Percentiles rank a stretch among this genome's conserved stretches.
phyloP scores from a whole-genome alignment of 1,140 invertebrate species.

The Aphelinus atriplicis region DNA sequence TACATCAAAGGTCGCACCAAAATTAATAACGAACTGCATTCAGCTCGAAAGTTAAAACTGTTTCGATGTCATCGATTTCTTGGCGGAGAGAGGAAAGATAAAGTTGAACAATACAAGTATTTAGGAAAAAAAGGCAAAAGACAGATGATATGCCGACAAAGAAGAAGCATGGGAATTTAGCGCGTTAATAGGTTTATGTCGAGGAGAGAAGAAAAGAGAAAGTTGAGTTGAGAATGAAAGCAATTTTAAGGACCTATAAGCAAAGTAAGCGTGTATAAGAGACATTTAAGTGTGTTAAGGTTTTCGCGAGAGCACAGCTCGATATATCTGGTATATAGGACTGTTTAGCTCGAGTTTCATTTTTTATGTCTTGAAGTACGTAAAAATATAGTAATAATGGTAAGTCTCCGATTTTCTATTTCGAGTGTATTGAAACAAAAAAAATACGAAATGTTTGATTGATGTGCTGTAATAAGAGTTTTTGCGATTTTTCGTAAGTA shows the following conservation, averaged over 20 bases:
- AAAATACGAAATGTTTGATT: slow-evolving; percentile 36
- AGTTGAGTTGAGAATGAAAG: slow-evolving; percentile 38
- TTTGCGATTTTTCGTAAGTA: slow-evolving; percentile 31
- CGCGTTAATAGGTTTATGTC: slow-evolving; percentile 29
- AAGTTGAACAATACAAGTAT: slow-evolving; percentile 23
- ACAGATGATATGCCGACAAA: not conserved
- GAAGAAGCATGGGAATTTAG: too few relatives aligned
- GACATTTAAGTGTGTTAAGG: slow-evolving; percentile 38
- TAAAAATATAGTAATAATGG: slow-evolving; percentile 24
- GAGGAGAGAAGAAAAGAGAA: slow-evolving; percentile 11
- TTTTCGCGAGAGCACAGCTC: slow-evolving; percentile 37
- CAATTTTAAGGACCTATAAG: slow-evolving; percentile 36
- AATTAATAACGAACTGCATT: slow-evolving; percentile 14
- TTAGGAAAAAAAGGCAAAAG: not conserved
- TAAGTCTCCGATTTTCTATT: slow-evolving; percentile 42
- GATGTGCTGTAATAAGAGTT: slow-evolving; percentile 35
- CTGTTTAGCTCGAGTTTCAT: slow-evolving; percentile 31
- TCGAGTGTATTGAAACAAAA: slow-evolving; percentile 28
- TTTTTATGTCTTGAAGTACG: slow-evolving; percentile 38
- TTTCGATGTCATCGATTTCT: slow-evolving; percentile 30
- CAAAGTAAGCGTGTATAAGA: slow-evolving; percentile 27
- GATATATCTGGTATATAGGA: slow-evolving; percentile 46
- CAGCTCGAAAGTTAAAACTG: slow-evolving; percentile 26
- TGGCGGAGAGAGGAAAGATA: slow-evolving; percentile 12
- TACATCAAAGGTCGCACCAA: slow-evolving; percentile 20